phyloP scores from a whole-genome alignment of 2,888 invertebrate genomes.

The Mystacides longicornis region DNA sequence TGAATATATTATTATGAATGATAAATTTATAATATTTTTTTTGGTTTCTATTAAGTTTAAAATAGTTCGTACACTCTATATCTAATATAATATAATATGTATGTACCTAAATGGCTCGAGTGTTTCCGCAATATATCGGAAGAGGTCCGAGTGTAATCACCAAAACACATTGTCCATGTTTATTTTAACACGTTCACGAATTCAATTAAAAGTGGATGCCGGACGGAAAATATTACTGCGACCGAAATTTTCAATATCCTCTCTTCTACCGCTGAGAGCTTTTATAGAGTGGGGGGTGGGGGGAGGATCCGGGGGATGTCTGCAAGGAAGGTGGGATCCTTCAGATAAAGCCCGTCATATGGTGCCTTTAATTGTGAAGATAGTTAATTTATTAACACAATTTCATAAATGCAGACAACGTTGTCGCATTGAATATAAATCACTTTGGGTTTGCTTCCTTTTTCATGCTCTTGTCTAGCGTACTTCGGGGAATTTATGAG shows the following conservation, averaged over 20 bases:
- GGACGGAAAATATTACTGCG: not conserved
- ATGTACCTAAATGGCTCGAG: too few relatives aligned
- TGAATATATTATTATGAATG: too few relatives aligned
- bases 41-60: too few relatives aligned
- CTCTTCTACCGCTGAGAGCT: not conserved
- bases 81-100: too few relatives aligned
- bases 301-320: not conserved
- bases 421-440: too few relatives aligned
- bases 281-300: not conserved
- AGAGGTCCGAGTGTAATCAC: too few relatives aligned
- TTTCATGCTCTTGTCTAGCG: not conserved
- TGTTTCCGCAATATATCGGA: too few relatives aligned
- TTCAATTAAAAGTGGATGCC: not conserved
- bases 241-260: slow-evolving; percentile 2
- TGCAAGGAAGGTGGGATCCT: not conserved
- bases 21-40: too few relatives aligned
- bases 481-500: too few relatives aligned
- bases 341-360: slow-evolving; percentile 15
- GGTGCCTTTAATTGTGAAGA: slow-evolving; percentile 13
- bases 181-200: slow-evolving; percentile 1
- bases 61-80: too few relatives aligned
- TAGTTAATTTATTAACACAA: slow-evolving; percentile 1
- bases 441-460: not conserved
- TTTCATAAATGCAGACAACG: too few relatives aligned
- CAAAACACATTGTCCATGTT: not conserved